Evolutionary conservation across 2,888 invertebrate genomes (phyloP), one percentile per base, ranked within the genome.

Genomic region (Ormyrus labotus): DNA sequence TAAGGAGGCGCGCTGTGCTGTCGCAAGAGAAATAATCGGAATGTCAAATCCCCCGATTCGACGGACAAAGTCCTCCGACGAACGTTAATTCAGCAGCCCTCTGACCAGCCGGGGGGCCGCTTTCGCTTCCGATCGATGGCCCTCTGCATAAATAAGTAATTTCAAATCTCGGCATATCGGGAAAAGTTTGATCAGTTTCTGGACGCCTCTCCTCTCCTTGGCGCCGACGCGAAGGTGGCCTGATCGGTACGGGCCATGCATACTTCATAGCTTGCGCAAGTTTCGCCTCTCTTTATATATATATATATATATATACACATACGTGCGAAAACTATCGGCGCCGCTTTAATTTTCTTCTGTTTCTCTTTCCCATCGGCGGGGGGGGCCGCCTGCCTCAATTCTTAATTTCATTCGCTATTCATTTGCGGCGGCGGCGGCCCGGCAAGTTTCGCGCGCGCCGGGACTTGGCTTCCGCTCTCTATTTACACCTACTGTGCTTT

Each of bases 151-250:
- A 88, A 88, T 87, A 88, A 86, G 86, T 87, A 88, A 88, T 88
- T 87, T 87, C 83, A 82, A 87, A 88, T 87, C 87, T 84, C 85
- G 85, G 81, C 84, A 84, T 87, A 87, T 88, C 87, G 87, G 76
- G 85, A 86, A 88, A 88, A 88, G 85, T 88, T 88, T 88, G 88
- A 88, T 88, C 87, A 87, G 87, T 65, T 78, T 65, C 73, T 63
- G 67, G 51, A 71, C 34, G 65, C 65, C 47, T 65, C 51, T 48
- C 53, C 60, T 11, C 8, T 47, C 50, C n/a, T 45, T 34, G 51
- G 6, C 50, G 19, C 10, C 34, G 19, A 10, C 10, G 13, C 71
- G 76, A 63, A 67, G 64, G 69, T 75, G 60, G 60, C 50, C 61
- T 34, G 80, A 73, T 75, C 70, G 4, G 71, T 61, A 61, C 82